phyloP scores from a whole-genome alignment of 2,113 vertebrate genomes.

The Catharus bicknelli region DNA sequence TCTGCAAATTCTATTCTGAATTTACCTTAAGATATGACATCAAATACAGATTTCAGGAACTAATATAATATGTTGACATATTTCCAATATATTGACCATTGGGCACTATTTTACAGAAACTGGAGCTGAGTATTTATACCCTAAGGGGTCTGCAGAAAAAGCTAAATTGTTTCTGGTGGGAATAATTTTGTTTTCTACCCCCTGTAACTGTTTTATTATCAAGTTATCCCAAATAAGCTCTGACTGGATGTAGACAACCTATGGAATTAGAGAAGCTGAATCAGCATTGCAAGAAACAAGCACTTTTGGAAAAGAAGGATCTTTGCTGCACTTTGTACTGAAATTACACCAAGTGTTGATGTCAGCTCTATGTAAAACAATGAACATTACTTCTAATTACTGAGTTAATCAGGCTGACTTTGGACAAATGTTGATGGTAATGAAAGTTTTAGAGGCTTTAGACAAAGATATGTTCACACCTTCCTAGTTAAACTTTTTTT shows the following conservation, averaged over 20 bases:
- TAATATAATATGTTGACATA: neutral
- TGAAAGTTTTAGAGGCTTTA: neutral
- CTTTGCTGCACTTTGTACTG: neutral
- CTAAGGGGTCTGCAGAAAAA: neutral
- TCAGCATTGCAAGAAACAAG: constrained; percentile 8
- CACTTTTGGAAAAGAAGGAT: constrained; percentile 24
- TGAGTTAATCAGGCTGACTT: neutral
- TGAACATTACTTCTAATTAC: neutral
- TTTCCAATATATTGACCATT: neutral
- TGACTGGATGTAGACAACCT: neutral
- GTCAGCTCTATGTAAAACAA: neutral
- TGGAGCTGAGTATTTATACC: neutral
- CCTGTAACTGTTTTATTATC: neutral
- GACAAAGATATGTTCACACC: neutral
- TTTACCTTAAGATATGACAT: neutral
- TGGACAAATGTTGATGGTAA: neutral
- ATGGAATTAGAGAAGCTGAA: neutral
- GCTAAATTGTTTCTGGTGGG: neutral
- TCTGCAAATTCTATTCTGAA: neutral
- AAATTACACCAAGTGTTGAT: neutral
- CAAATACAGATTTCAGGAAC: neutral
- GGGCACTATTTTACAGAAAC: neutral
- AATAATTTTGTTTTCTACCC: neutral
- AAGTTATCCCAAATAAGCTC: neutral
- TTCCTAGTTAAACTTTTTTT: neutral